Evolutionary conservation across 2,888 invertebrate genomes (phyloP).

Genomic region (Cyaniris semiargus): DNA sequence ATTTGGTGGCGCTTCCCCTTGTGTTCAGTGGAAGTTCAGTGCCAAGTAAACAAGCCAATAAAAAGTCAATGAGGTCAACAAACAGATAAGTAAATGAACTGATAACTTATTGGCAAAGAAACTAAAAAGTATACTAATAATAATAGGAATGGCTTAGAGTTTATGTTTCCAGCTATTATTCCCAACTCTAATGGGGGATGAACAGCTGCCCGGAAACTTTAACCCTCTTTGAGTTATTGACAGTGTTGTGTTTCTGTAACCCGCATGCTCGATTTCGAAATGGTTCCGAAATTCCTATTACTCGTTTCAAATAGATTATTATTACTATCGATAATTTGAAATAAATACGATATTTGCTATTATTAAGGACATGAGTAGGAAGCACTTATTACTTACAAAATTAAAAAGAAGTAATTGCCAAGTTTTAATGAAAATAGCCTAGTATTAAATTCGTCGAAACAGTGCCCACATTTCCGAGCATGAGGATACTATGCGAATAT

Average conservation of each 20-base stretch:
- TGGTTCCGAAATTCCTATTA: not conserved
- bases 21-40: too few relatives aligned
- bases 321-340: too few relatives aligned
- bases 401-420: too few relatives aligned
- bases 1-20: not conserved
- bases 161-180: not conserved
- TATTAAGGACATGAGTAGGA: too few relatives aligned
- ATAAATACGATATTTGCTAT: too few relatives aligned
- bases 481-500: not conserved
- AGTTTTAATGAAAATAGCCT: too few relatives aligned
- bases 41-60: not conserved
- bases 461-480: not conserved
- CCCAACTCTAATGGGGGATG: not conserved
- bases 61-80: not conserved
- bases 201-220: not conserved
- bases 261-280: not conserved
- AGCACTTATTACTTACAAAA: too few relatives aligned
- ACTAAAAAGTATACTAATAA: not conserved
- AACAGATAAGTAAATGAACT: not conserved
- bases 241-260: not conserved
- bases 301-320: not conserved
- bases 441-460: too few relatives aligned
- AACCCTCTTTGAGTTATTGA: not conserved
- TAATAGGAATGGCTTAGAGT: not conserved
- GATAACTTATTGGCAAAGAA: not conserved